Percentiles rank a stretch among this genome's conserved stretches.
Evolutionary conservation across 2,888 invertebrate genomes (phyloP).

Genomic region (Eustalomyia histrio): DNA sequence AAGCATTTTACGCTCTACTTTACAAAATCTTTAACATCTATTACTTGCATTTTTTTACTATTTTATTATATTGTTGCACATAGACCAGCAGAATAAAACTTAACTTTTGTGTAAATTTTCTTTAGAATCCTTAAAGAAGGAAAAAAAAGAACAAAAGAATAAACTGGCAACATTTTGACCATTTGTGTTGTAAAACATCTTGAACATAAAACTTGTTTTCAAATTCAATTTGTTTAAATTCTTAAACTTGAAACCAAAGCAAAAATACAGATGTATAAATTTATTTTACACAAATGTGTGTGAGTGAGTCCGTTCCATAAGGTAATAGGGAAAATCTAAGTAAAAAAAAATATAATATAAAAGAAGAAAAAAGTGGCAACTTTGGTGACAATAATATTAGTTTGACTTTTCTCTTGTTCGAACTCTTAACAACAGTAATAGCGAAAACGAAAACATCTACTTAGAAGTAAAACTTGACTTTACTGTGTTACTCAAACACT

Average conservation of each 20-base stretch:
- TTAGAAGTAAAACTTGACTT: neutral
- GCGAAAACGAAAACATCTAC: neutral
- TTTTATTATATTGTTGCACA: neutral
- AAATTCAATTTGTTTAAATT: conserved; percentile 48
- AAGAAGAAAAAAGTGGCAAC: conserved; percentile 21
- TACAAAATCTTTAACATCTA: neutral
- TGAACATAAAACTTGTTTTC: conserved; percentile 40
- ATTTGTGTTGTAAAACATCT: conserved; percentile 38
- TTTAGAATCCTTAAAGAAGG: neutral
- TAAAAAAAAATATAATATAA: neutral
- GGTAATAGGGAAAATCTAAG: neutral
- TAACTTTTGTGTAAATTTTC: neutral
- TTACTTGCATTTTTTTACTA: neutral
- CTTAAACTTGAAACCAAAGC: conserved; percentile 22
- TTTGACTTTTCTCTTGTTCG: conserved; percentile 38
- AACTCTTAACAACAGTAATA: neutral
- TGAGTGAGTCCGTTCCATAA: neutral
- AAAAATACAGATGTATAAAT: neutral
- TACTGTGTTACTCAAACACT: neutral
- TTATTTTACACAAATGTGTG: no score
- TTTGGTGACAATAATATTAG: conserved; percentile 46
- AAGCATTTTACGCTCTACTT: neutral
- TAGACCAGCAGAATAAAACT: neutral
- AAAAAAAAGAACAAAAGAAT: neutral
- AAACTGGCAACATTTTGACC: conserved; percentile 1